A percentile compares a stretch with the other conserved stretches of the same genome.
Evolutionary conservation across 1,140 invertebrate species (phyloP).

Genomic region (Fopius arisanus): DNA sequence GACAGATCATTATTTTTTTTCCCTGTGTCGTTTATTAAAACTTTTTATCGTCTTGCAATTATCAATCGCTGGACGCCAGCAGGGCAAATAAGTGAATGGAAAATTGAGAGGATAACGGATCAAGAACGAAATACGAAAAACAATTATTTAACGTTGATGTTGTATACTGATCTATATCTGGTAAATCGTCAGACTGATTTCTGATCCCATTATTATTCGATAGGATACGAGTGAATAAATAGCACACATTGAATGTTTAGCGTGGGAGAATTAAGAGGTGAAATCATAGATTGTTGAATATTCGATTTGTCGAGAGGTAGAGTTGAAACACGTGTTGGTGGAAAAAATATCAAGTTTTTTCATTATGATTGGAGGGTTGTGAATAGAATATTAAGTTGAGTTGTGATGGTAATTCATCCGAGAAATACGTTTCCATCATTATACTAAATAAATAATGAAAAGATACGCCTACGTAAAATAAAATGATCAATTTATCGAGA

Average conservation of each 20-base stretch:
- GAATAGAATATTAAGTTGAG: conserved; percentile 29
- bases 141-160: conserved; percentile 27
- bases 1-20: not conserved
- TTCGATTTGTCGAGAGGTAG: not conserved
- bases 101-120: not conserved
- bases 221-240: not conserved
- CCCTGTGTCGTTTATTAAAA: not conserved
- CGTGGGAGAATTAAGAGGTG: not conserved
- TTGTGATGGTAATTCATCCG: conserved; percentile 3
- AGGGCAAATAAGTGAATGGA: not conserved
- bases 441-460: not conserved
- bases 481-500: conserved; percentile 22
- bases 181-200: conserved; percentile 17
- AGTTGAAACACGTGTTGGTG: not conserved
- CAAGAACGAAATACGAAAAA: not conserved
- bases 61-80: too few relatives aligned
- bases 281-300: conserved; percentile 12
- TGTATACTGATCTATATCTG: conserved; percentile 23
- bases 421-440: not conserved
- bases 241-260: not conserved
- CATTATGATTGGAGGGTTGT: conserved; percentile 29
- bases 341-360: conserved; percentile 11
- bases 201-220: not conserved
- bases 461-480: not conserved
- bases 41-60: not conserved